Percentiles rank a stretch among this genome's conserved stretches.
Conservation (phyloP, 2,113 vertebrate species). For the Acrocephalus arundinaceus region DNA sequence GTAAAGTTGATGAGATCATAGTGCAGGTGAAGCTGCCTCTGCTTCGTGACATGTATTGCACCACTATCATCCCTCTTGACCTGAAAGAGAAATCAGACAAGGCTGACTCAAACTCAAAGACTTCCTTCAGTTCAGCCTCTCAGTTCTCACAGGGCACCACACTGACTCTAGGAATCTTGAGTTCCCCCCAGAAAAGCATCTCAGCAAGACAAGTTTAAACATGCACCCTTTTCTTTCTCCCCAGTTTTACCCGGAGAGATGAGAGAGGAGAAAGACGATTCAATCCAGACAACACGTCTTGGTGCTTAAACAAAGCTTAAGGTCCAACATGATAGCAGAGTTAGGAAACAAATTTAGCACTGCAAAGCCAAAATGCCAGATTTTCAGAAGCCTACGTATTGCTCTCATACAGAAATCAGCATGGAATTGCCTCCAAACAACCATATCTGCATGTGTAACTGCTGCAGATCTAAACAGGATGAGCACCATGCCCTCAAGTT, state of each 20-base stretch:
- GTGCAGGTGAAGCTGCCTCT: constrained; percentile 90
- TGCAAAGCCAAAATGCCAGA: neutral
- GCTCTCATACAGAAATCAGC: neutral
- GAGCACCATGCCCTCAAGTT: neutral
- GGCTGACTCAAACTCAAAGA: neutral
- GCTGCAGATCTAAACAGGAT: neutral
- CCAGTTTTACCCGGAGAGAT: neutral
- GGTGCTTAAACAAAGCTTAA: neutral
- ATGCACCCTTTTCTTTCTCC: neutral
- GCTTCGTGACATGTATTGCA: constrained; percentile 96
- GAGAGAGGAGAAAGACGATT: neutral
- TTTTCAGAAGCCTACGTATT: neutral
- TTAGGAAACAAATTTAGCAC: neutral
- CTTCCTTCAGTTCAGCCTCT: neutral
- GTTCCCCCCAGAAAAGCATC: neutral
- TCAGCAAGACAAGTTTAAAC: neutral
- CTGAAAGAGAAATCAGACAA: constrained; percentile 65
- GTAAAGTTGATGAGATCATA: constrained; percentile 97
- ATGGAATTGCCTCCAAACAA: neutral
- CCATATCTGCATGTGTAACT: neutral
- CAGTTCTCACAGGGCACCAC: neutral
- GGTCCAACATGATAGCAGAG: neutral
- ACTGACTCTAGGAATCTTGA: neutral
- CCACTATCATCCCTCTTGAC: constrained; percentile 94
- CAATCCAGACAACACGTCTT: neutral